Base-by-base conservation (phyloP, 2,888 invertebrate genomes). In the Mechanitis mazaeus region DNA sequence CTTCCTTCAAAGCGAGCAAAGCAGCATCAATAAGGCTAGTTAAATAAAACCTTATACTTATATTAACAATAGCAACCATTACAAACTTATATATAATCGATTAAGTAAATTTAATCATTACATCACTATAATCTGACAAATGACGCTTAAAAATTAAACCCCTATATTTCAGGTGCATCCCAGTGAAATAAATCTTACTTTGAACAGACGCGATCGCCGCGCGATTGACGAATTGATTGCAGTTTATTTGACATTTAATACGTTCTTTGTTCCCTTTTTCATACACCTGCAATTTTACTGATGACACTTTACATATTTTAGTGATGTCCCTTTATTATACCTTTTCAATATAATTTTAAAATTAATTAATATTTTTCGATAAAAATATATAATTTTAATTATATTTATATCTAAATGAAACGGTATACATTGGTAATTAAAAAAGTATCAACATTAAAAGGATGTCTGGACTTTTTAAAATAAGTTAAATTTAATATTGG, bases 171-270 rank as follows among this genome's bases (percentile, higher is more conserved):
- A 64, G 59, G 57, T 64, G 59, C 59, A 62, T 50, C 59, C 63
- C 62, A 38, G 38, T 55, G 57, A 62, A 53, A 64, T 64, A 62
- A 64, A 64, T 64, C 55, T 56, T 50, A 59, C 62, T 64, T 64
- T 56, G 38, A 64, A 55, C 57, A 57, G 57, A 58, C 47, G 50
- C 58, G 53, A 57, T 62, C 54, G 59, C 68, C 65, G 60, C 63
- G 57, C 54, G 66, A 65, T 66, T 72, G 72, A 68, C 68, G 68
- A 70, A 72, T 70, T 67, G 67, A 67, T 67, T 69, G 67, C 69
- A 66, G 58, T 68, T 64, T 64, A 66, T 66, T 64, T 71, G 72
- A 71, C 70, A 71, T 73, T 67, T 68, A 69, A 71, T 72, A 75
- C 71, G 71, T 50, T 46, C 68, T 71, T 69, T 71, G 65, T 70